Evolutionary conservation across 2,113 vertebrate genomes (phyloP).

Genomic region (Nasalis larvatus): DNA sequence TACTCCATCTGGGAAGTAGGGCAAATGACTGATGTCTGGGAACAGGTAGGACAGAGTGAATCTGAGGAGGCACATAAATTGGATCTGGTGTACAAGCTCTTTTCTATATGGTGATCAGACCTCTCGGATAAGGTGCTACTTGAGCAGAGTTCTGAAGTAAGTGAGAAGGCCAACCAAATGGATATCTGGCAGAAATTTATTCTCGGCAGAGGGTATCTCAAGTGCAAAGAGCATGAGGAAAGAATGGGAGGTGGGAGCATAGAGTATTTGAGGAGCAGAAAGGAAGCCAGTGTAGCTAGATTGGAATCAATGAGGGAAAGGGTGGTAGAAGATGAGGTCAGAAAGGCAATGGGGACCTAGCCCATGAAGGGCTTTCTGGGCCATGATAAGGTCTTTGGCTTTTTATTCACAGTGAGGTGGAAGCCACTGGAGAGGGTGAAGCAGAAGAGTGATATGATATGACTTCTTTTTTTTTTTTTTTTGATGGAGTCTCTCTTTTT

Average conservation of each 20-base stretch:
- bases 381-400: background rate
- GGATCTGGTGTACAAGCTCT: background rate
- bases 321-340: background rate
- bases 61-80: background rate
- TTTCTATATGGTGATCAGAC: background rate
- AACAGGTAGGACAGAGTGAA: background rate
- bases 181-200: background rate
- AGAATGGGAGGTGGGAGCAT: background rate
- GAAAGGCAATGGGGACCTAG: background rate
- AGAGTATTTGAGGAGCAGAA: background rate
- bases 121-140: background rate
- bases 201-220: background rate
- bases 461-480: background rate
- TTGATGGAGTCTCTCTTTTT: background rate
- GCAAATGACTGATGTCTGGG: background rate
- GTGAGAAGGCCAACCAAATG: background rate
- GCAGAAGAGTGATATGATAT: background rate
- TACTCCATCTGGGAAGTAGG: background rate
- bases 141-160: constrained; percentile 13
- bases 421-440: background rate
- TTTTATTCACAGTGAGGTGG: background rate
- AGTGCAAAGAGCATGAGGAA: background rate
- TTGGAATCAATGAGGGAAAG: background rate
- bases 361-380: background rate
- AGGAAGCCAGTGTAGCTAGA: background rate